Conservation (phyloP, 2,888 invertebrate species). For the Agonopterix arenella region DNA sequence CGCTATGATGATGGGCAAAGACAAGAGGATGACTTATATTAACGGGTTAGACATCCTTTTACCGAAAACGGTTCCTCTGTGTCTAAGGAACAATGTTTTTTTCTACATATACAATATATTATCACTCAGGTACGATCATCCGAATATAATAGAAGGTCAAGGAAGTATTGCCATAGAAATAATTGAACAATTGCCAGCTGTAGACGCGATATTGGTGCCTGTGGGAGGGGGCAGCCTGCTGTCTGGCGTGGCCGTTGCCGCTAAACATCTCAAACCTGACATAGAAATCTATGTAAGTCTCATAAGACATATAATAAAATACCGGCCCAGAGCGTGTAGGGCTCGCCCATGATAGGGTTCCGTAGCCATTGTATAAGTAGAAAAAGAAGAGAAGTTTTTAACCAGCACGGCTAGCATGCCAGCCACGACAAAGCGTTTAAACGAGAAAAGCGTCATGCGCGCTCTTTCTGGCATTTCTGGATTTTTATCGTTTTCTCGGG, state of each 20-base stretch:
- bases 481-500: too few species aligned
- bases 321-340: too few species aligned
- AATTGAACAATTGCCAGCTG: conserved; percentile 88
- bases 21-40: conserved; percentile 85
- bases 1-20: conserved; percentile 84
- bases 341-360: too few species aligned
- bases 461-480: too few species aligned
- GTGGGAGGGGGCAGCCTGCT: conserved; percentile 96
- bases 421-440: too few species aligned
- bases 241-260: conserved; percentile 89
- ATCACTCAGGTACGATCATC: conserved; percentile 88
- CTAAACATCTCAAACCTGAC: conserved; percentile 89
- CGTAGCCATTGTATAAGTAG: too few species aligned
- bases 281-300: conserved; percentile 90
- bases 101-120: neutral
- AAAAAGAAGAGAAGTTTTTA: too few species aligned
- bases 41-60: conserved; percentile 81
- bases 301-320: neutral
- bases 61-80: too few species aligned
- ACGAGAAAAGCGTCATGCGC: too few species aligned
- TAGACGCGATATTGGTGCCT: conserved; percentile 93
- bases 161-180: conserved; percentile 96
- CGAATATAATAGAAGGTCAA: conserved; percentile 94
- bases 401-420: too few species aligned
- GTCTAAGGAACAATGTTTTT: neutral